phyloP scores from a whole-genome alignment of 1,140 invertebrate species.

The Galleria mellonella region DNA sequence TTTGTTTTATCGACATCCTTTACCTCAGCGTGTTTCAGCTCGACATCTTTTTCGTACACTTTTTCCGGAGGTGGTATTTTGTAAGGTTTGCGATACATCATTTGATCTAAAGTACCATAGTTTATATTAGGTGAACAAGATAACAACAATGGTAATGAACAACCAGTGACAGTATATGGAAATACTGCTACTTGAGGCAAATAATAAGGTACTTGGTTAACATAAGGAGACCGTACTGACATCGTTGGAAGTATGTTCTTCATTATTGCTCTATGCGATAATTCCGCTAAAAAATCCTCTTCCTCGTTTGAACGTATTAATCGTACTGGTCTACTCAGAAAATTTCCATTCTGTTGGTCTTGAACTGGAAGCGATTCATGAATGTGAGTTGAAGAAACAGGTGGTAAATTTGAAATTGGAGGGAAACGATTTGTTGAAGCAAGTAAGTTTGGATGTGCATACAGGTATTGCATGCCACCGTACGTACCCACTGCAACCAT shows the following conservation, averaged over 20 bases:
- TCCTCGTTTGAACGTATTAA: slow-evolving; percentile 11
- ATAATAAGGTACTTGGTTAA: neutral
- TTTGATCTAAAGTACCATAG: slow-evolving; percentile 7
- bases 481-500: neutral
- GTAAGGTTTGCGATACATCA: too few relatives aligned
- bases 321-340: neutral
- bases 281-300: slow-evolving; percentile 33
- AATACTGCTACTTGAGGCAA: slow-evolving; percentile 10
- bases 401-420: neutral
- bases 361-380: neutral
- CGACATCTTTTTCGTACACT: too few relatives aligned
- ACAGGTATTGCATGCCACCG: neutral
- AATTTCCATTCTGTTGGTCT: neutral
- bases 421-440: neutral
- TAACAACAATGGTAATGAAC: slow-evolving; percentile 27
- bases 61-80: too few relatives aligned
- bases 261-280: slow-evolving; percentile 37
- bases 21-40: too few relatives aligned
- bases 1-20: too few relatives aligned
- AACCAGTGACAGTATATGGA: slow-evolving; percentile 5
- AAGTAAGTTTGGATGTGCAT: neutral
- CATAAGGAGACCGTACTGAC: slow-evolving; percentile 17
- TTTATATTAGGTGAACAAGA: slow-evolving; percentile 29
- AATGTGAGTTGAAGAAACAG: neutral
- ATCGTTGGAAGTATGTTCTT: slow-evolving; percentile 52